Evolutionary conservation across 2,888 invertebrate genomes (phyloP), one percentile per base, ranked within the genome.

Genomic region (Syritta pipiens): DNA sequence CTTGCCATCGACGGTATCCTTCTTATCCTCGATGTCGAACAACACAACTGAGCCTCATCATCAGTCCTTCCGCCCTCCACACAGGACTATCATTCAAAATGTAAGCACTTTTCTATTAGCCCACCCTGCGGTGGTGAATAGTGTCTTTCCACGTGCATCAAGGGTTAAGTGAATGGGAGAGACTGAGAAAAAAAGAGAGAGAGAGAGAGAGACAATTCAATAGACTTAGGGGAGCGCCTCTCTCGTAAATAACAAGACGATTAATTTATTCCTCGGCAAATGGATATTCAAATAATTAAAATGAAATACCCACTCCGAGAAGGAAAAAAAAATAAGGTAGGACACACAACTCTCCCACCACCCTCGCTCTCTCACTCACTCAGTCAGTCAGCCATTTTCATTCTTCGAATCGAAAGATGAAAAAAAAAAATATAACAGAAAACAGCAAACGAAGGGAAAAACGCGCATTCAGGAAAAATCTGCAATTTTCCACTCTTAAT

Each of bases 261-360:
- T 79, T 79, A 79, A 79, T 79, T 79, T 79, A 74, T 79, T 79
- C 74, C 74, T 62, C 48, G 74, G 67, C 53, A 63, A 79, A 79
- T 67, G 79, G 79, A 79, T 79, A 79, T 79, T 79, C 79, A 79
- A 79, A 79, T 79, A 79, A 79, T 79, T 74, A 79, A 79, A 79
- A 79, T 79, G 79, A 79, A 79, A 74, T 67, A 72, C 72, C 65
- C 60, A 28, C 20, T 44, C 26, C 12, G 20, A n/a, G 46, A n/a
- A 2, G 48, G 51, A 62, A 42, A 28, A 30, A 30, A 49, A 51
- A 63, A 49, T 42, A 42, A 60, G 42, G 3, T 14, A 14, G 3
- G 12, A 62, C 12, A 48, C 22, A n/a, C 17, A 14, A 9, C 55
- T 57, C 67, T 68, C 74, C 74, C 53, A 69, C 63, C 62, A 69